phyloP scores from a whole-genome alignment of 92 coral and sea anemone species.

The Plumapathes pennacea region DNA sequence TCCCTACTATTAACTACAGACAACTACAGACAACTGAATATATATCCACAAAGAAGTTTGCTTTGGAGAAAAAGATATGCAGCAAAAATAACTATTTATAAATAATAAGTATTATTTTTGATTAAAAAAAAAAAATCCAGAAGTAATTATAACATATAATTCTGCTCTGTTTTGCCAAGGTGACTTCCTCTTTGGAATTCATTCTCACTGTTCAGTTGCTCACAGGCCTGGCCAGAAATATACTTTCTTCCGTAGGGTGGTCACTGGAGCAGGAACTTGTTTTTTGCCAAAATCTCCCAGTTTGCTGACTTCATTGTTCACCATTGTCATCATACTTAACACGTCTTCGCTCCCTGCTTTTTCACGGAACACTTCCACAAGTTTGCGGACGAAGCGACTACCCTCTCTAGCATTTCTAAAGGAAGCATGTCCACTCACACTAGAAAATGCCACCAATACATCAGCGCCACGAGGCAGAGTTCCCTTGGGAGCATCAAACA shows the following conservation, averaged over 20 bases:
- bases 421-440: slow-evolving; percentile 62
- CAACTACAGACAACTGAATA: too few relatives aligned
- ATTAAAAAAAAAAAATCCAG: too few relatives aligned
- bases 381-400: slow-evolving; percentile 67
- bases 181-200: too few relatives aligned
- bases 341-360: slow-evolving; percentile 67
- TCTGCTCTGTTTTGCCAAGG: too few relatives aligned
- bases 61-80: too few relatives aligned
- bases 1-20: too few relatives aligned
- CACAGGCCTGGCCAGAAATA: slow-evolving; percentile 78
- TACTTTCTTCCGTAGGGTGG: slow-evolving; percentile 70
- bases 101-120: too few relatives aligned
- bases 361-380: slow-evolving; percentile 55
- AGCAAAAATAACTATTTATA: too few relatives aligned
- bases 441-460: slow-evolving; percentile 70
- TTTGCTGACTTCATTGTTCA: slow-evolving; percentile 34
- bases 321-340: slow-evolving; percentile 78
- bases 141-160: too few relatives aligned
- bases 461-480: slow-evolving; percentile 65
- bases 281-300: slow-evolving; percentile 44
- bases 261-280: slow-evolving; percentile 70
- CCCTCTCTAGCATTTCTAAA: slow-evolving; percentile 50
- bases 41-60: too few relatives aligned
- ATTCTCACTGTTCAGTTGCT: too few relatives aligned
- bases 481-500: not conserved